Base-by-base conservation (phyloP, 2,888 invertebrate genomes). In the Encarsia formosa region DNA sequence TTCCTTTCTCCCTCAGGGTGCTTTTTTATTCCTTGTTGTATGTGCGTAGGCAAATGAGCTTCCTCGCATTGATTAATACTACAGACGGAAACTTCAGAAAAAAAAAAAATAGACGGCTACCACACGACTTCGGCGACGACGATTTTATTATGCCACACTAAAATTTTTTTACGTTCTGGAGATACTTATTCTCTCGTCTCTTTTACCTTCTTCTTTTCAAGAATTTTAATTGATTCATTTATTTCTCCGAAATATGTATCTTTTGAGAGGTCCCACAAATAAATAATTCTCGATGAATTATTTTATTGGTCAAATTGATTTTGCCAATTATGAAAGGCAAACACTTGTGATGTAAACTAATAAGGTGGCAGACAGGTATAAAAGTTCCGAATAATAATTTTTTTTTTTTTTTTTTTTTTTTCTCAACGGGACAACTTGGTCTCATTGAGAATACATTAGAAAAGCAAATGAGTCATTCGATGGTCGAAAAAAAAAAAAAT, bases 201-300 rank as follows among this genome's bases (percentile, higher is more conserved):
- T n/a, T n/a, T n/a, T n/a, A n/a, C 11, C 8, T 35, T 15, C 15
- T 35, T 15, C 34, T 34, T 54, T 48, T 54, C 26, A 20, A 18
- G 48, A 55, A 52, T 56, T 49, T 52, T 52, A 56, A 56, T 56
- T 43, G 49, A 55, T 55, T 52, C 49, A 45, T 52, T 35, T 52
- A 49, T 52, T 49, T 49, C 43, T 8, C 26, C 35, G 48, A 44
- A 52, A 45, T 43, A 45, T 46, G 37, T 24, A 23, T 41, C 13
- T n/a, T n/a, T n/a, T 48, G 22, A 9, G 31, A 34, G 39, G 40
- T 43, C 45, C 22, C 32, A 34, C 20, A 22, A 22, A 52, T 47
- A 49, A 52, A 56, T 52, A 31, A 49, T 29, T 13, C 52, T 5
- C 29, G 46, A 51, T 49, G 40, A 38, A 46, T 52, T 48, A 52